These are phyloP conservation scores for Bubo bubo DNA, from an alignment of 2,113 vertebrate genomes.

Conservation along the genomic window DNA sequence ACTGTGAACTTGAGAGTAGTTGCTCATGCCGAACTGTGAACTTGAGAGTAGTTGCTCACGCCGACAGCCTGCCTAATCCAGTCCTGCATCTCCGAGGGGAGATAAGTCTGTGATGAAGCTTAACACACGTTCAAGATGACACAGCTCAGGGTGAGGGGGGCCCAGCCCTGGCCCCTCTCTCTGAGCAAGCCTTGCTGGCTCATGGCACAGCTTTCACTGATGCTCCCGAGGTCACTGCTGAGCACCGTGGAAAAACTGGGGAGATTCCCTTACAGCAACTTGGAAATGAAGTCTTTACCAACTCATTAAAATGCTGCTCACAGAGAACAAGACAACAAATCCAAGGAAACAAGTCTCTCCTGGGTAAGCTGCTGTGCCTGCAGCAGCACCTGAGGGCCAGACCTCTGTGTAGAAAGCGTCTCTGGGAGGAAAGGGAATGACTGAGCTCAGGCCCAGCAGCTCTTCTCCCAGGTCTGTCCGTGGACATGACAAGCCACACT, in stretches of 20 bases:
- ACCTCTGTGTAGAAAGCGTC: background rate
- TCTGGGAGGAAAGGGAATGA: accelerated
- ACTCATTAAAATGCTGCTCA: background rate
- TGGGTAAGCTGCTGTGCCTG: background rate
- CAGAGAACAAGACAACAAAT: background rate
- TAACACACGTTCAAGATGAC: background rate
- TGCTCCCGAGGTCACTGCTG: background rate
- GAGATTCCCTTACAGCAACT: background rate
- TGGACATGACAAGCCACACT: background rate
- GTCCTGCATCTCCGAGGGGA: background rate
- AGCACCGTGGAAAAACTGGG: background rate
- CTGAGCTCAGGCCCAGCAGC: accelerated
- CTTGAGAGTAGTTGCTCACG: background rate
- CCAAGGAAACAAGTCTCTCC: background rate
- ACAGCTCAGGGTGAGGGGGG: background rate
- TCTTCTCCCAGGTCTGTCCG: background rate
- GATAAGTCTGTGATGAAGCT: accelerated
- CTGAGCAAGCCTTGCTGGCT: background rate
- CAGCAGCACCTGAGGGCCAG: background rate
- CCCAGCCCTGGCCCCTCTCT: background rate
- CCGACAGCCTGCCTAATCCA: background rate
- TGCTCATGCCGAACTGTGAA: background rate
- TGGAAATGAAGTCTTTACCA: background rate
- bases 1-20: background rate
- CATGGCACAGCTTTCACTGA: background rate